A percentile compares a stretch with the other conserved stretches of the same genome.
Conservation (phyloP, 2,797 vertebrate genomes). For the Acipenser ruthenus region DNA sequence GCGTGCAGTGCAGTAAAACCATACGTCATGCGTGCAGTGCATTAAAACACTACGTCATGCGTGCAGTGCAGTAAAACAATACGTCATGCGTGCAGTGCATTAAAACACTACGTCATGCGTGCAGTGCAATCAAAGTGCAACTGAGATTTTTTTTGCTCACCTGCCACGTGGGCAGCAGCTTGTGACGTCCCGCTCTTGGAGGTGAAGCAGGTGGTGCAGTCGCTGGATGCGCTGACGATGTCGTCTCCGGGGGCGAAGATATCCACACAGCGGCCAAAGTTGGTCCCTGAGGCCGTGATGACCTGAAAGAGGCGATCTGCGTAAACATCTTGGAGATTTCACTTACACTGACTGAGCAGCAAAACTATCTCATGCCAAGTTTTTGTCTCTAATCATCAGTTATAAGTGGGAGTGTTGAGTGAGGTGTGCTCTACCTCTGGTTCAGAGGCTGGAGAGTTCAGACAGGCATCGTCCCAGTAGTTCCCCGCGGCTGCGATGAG, state of each 20-base stretch:
- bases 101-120: no score
- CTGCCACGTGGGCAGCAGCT: conserved; percentile 76
- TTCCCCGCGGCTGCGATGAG: conserved; percentile 76
- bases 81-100: no score
- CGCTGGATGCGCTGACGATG: conserved; percentile 78
- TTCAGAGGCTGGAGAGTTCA: conserved; percentile 81
- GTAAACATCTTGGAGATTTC: background rate
- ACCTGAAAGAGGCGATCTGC: conserved; percentile 52
- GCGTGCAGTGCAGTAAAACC: no score
- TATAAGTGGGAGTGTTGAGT: no score
- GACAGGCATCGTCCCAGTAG: conserved; percentile 75
- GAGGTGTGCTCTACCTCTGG: conserved; percentile 51
- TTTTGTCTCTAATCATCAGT: background rate
- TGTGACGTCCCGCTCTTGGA: conserved; percentile 77
- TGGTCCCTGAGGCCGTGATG: conserved; percentile 75
- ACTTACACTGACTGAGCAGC: background rate
- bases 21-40: background rate
- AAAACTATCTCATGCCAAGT: background rate
- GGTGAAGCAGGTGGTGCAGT: conserved; percentile 78
- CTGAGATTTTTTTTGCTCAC: conserved; percentile 30
- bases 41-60: no score
- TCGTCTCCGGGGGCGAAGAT: conserved; percentile 82
- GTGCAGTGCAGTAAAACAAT: no score
- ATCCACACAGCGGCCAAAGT: conserved; percentile 77
- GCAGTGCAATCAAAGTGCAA: no score